phyloP scores from a whole-genome alignment of 2,888 invertebrate species.

The Hydropsyche betteni region DNA sequence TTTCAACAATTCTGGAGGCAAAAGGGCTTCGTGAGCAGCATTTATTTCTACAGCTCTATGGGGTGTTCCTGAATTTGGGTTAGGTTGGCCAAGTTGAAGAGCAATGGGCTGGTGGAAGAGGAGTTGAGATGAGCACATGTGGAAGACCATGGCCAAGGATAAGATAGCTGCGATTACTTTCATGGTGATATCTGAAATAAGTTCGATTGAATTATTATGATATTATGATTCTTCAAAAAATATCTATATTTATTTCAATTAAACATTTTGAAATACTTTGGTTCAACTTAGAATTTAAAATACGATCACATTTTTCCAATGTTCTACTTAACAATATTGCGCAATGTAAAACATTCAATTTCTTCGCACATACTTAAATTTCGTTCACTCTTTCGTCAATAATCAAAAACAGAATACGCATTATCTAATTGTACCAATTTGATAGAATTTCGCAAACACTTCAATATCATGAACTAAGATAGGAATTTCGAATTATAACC shows the following conservation, averaged over 20 bases:
- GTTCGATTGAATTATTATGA: slow-evolving; percentile 19
- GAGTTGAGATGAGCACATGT: slow-evolving; percentile 63
- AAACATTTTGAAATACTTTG: no score
- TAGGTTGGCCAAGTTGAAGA: slow-evolving; percentile 56
- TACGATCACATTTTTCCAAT: no score
- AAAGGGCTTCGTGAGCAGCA: slow-evolving; percentile 74
- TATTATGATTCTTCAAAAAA: no score
- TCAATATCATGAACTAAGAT: no score
- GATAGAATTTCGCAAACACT: background rate
- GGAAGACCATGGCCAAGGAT: slow-evolving; percentile 60
- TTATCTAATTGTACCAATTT: background rate
- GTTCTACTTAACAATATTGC: no score
- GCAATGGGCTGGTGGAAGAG: slow-evolving; percentile 64
- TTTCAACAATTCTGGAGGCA: slow-evolving; percentile 76
- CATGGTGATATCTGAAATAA: slow-evolving; percentile 57
- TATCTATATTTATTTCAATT: no score
- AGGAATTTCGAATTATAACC: no score
- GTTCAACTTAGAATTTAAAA: no score
- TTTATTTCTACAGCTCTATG: slow-evolving; percentile 80
- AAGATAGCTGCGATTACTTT: slow-evolving; percentile 56
- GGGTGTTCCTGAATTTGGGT: slow-evolving; percentile 57
- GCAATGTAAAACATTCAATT: no score
- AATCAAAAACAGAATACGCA: background rate
- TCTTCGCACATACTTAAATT: background rate
- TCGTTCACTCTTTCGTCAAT: background rate